Evolutionary conservation across 2,113 vertebrate genomes (phyloP).

Genomic region (Dendropsophus ebraccatus): DNA sequence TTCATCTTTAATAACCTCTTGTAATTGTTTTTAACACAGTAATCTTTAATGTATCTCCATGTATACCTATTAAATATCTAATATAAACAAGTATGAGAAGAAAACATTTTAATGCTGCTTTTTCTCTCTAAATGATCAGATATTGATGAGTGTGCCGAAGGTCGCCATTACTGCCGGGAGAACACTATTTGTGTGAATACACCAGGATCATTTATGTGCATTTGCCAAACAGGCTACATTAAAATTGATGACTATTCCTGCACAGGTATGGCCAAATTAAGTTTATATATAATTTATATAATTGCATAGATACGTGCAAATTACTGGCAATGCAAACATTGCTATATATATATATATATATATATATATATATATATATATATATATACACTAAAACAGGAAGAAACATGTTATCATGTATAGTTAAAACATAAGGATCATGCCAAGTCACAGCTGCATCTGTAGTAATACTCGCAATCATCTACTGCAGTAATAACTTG

Average conservation of each 20-base stretch:
- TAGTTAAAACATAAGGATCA: too few species aligned
- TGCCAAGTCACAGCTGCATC: too few species aligned
- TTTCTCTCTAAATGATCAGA: conserved; percentile 73
- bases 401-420: too few species aligned
- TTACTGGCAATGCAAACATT: not conserved
- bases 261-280: conserved; percentile 81
- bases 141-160: conserved; percentile 94
- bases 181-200: conserved; percentile 97
- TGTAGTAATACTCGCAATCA: too few species aligned
- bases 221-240: conserved; percentile 94
- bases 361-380: too few species aligned
- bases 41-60: not conserved
- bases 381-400: too few species aligned
- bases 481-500: too few species aligned
- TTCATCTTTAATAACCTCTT: not conserved
- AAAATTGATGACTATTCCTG: conserved; percentile 98
- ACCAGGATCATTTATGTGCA: conserved; percentile 94
- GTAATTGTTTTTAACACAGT: not conserved
- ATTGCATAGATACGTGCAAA: not conserved
- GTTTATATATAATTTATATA: not conserved
- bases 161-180: conserved; percentile 94
- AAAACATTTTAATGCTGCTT: not conserved
- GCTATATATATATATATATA: too few species aligned
- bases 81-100: not conserved
- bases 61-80: not conserved